Evolutionary conservation across 1,140 invertebrate genomes (phyloP), one percentile per base, ranked within the genome.

Genomic region (Colletes latitarsis): DNA sequence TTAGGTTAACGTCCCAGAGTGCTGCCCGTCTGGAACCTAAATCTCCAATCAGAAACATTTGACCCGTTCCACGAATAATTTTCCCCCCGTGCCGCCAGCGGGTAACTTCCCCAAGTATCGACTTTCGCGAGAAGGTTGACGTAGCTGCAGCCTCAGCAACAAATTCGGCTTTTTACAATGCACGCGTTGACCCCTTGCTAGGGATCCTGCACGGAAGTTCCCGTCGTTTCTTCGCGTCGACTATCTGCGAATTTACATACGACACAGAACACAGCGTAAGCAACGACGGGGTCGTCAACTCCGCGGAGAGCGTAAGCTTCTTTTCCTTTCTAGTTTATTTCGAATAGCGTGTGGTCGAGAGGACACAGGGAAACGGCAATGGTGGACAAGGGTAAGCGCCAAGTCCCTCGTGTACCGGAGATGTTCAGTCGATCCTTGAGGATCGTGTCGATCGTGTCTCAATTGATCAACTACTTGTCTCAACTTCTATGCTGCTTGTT

Each of bases 161-260:
- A 72, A 78, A 78, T 72, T 78, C 30, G 76, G 76, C 46, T 78
- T 71, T 78, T 78, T 72, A 78, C 69, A 72, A 63, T 78, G 76
- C n/a, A n/a, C 57, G 6, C 46, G 68, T 15, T 78, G 76, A 78
- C 76, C 68, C n/a, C 15, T 43, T 15, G 19, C 12, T 30, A 17
- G 10, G 3, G 43, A 52, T 71, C 58, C 41, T 55, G 63, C 58
- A 62, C 76, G 76, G 69, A 78, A 78, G 76, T 78, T 72, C n/a
- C 30, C 52, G 19, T 55, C 58, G 49, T 78, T 80, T 80, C 21
- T 70, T 66, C 41, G 43, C 41, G 3, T 66, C 70, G 62, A 49
- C 53, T 77, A 55, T 4, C 52, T 17, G 52, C n/a, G 62, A 57
- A 64, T 71, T 72, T 72, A 78, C 41, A 41, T 49, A 41, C 30